Conservation (phyloP, 2,888 invertebrate genomes). For the Campoletis raptor region DNA sequence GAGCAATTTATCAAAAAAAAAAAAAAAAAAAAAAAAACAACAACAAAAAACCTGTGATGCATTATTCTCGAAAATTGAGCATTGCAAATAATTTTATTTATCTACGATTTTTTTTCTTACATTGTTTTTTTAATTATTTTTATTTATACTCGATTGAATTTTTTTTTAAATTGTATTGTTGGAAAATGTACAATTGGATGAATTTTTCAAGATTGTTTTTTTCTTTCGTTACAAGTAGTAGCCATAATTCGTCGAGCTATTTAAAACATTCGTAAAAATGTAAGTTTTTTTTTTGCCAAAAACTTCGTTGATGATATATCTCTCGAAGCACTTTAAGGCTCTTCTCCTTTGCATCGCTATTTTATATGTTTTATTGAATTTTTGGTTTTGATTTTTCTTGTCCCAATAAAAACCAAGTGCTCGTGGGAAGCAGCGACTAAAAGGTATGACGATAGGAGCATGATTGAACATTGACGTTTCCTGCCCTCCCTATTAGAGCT, state of each 20-base stretch:
- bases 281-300: background rate
- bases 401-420: constrained; percentile 63
- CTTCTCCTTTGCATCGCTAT: constrained; percentile 27
- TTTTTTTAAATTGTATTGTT: background rate
- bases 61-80: background rate
- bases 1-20: constrained; percentile 10
- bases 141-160: no score
- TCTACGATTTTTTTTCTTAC: background rate
- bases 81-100: background rate
- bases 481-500: constrained; percentile 48
- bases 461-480: constrained; percentile 48
- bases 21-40: background rate
- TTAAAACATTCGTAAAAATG: background rate
- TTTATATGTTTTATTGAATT: constrained; percentile 31
- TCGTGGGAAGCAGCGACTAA: constrained; percentile 72
- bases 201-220: background rate
- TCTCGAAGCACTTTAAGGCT: constrained; percentile 9
- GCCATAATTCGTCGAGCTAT: constrained; percentile 11
- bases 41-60: background rate
- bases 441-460: constrained; percentile 74
- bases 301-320: background rate
- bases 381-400: constrained; percentile 36
- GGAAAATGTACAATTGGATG: background rate
- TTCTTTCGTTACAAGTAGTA: background rate
- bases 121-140: no score